Evolutionary conservation across 2,888 invertebrate genomes (phyloP), one percentile per base, ranked within the genome.

Genomic region (Philereme transversata): DNA sequence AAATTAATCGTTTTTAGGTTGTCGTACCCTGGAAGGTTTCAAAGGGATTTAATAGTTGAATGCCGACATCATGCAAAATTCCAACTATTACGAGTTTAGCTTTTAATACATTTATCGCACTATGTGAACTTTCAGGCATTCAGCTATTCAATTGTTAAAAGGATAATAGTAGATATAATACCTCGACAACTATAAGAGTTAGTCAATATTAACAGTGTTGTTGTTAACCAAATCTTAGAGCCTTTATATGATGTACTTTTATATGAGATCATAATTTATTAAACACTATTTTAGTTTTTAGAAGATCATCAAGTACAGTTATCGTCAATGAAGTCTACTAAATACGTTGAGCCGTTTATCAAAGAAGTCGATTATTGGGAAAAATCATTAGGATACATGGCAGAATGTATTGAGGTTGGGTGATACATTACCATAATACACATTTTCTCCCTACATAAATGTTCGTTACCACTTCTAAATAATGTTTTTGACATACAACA

Each of bases 301-400:
- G 98, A 98, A 87, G 97, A 98, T 68, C 96, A 98, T 81, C 95
- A 97, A 88, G 95, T 97, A 34, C 95, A 96, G 73, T 89, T 98
- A 50, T 96, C 97, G 0, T 94, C 96, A 0, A 97, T 98, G 96
- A 98, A 98, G 83, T 95, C 97, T 0, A 97, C 97, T 0, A 94
- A 95, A 77, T 97, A 96, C 85, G 97, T 97, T 0, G 97, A 97
- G 78, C 97, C 97, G 0, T 98, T 98, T 81, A 94, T 95, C 46
- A 94, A 94, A 77, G 95, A 96, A 79, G 97, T 97, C 0, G 97
- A 97, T 77, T 95, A 95, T 78, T 97, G 97, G 97, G 98, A 98
- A 84, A 95, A 96, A 73, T 94, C 96, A 0, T 87, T 98, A 60
- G 96, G 97, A 4, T 95, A 95, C 64, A 95, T 98, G 6, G 94